A percentile compares a stretch with the other conserved stretches of the same genome.
Evolutionary conservation across 1,140 invertebrate species (phyloP).

Genomic region (Diorhabda sublineata): DNA sequence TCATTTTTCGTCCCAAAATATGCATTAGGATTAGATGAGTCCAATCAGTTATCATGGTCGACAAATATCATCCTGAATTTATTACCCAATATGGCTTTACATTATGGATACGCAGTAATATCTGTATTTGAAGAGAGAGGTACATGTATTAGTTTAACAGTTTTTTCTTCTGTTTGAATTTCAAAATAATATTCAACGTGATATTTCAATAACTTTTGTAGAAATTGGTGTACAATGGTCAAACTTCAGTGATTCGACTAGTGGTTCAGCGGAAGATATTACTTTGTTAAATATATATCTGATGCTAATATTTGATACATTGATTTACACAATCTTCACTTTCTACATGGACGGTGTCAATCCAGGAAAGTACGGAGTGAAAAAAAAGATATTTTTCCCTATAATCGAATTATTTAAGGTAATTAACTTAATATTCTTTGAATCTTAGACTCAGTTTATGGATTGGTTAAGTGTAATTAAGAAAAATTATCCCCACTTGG

Average conservation of each 20-base stretch:
- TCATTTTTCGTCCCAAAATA: slow-evolving; percentile 33
- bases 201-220: slow-evolving; percentile 9
- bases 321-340: slow-evolving; percentile 37
- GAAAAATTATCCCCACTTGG: too few relatives aligned
- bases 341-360: slow-evolving; percentile 39
- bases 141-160: slow-evolving; percentile 13
- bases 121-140: slow-evolving; percentile 41
- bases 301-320: slow-evolving; percentile 37
- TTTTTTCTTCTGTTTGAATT: slow-evolving; percentile 4
- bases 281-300: slow-evolving; percentile 36
- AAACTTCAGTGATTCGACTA: slow-evolving; percentile 35
- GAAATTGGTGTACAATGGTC: slow-evolving; percentile 36
- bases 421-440: neutral
- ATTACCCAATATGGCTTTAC: slow-evolving; percentile 41
- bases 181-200: too few relatives aligned
- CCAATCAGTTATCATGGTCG: slow-evolving; percentile 9
- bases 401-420: slow-evolving; percentile 14
- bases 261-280: slow-evolving; percentile 28
- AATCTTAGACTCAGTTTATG: too few relatives aligned
- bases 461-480: too few relatives aligned
- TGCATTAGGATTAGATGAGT: slow-evolving; percentile 1
- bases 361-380: slow-evolving; percentile 42
- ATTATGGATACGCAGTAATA: slow-evolving; percentile 39
- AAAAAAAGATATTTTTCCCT: slow-evolving; percentile 38
- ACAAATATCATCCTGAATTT: slow-evolving; percentile 30